phyloP scores from a whole-genome alignment of 2,113 vertebrate genomes.

The Oreochromis niloticus region DNA sequence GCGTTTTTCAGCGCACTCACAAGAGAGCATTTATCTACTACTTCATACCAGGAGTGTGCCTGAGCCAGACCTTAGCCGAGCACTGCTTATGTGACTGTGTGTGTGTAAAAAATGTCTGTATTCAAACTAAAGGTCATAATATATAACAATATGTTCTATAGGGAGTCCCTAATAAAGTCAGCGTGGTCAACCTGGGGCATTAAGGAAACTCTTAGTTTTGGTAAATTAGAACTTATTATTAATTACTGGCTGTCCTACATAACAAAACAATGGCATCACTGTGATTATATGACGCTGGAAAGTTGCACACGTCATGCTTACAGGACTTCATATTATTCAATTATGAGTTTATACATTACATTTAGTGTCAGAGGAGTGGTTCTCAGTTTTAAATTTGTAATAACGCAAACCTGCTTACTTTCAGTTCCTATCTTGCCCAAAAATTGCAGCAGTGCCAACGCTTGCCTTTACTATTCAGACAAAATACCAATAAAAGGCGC shows the following conservation, averaged over 20 bases:
- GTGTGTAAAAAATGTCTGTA: neutral
- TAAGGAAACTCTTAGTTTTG: neutral
- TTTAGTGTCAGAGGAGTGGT: neutral
- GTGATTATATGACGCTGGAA: neutral
- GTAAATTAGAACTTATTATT: neutral
- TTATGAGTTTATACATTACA: neutral
- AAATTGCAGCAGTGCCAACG: neutral
- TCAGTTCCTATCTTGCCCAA: neutral
- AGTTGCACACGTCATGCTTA: neutral
- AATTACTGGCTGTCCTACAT: neutral
- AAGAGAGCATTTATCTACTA: neutral
- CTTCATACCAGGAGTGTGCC: neutral
- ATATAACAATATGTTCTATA: neutral
- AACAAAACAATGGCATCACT: neutral
- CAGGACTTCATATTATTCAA: neutral
- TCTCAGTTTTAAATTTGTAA: neutral
- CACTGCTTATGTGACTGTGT: neutral
- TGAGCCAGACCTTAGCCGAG: neutral
- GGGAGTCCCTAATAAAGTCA: neutral
- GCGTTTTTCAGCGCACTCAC: neutral
- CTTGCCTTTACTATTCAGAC: neutral
- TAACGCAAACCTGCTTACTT: neutral
- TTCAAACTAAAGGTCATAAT: neutral
- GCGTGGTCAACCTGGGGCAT: neutral
- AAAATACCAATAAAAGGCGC: conserved; percentile 58